Conservation (phyloP, 2,797 vertebrate species). For the Halcyon chelicuti region DNA sequence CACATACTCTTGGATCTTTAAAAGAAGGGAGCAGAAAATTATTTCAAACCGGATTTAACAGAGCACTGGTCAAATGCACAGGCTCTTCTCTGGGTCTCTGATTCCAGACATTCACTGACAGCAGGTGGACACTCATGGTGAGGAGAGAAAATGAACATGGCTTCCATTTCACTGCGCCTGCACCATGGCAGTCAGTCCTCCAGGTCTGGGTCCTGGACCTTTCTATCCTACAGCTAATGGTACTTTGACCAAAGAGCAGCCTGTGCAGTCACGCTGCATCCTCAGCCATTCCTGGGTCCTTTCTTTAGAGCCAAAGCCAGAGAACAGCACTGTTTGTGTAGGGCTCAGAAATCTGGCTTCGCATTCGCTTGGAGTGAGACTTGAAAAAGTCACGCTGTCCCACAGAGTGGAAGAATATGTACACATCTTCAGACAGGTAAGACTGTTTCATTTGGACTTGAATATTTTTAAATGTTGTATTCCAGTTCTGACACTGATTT, state of each 20-base stretch:
- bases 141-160: background rate
- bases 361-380: background rate
- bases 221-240: background rate
- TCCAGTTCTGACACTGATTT: constrained; percentile 55
- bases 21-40: background rate
- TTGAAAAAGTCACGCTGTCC: background rate
- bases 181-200: background rate
- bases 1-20: background rate
- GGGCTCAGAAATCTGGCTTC: background rate
- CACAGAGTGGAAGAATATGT: background rate
- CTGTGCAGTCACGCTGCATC: background rate
- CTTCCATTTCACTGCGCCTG: background rate
- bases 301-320: background rate
- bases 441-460: constrained; percentile 41
- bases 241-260: background rate
- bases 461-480: background rate
- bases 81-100: background rate
- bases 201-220: background rate
- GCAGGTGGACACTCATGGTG: background rate
- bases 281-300: background rate
- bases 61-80: background rate
- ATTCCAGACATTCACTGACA: background rate
- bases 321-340: background rate
- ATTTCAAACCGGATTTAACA: background rate
- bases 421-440: constrained; percentile 13